A percentile compares a stretch with the other conserved stretches of the same genome.
Conservation (phyloP, 2,113 vertebrate genomes). For the Oenanthe melanoleuca region DNA sequence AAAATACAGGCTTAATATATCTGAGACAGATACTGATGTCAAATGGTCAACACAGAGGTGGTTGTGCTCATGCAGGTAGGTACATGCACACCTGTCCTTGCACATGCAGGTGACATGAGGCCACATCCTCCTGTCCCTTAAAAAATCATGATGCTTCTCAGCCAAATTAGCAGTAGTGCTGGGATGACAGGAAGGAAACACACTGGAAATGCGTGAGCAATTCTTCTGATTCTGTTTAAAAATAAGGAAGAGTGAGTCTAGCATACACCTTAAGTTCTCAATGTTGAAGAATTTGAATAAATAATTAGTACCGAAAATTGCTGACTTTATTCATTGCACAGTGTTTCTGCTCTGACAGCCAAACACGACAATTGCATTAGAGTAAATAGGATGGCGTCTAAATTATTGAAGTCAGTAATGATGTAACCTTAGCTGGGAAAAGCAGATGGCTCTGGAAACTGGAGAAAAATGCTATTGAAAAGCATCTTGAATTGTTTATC, state of each 20-base stretch:
- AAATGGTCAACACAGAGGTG: fast-evolving
- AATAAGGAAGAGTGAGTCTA: neutral
- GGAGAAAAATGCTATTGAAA: neutral
- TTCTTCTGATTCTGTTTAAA: neutral
- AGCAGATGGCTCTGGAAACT: neutral
- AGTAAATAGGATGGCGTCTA: neutral
- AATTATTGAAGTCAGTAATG: constrained; percentile 34
- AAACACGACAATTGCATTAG: neutral
- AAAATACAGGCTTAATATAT: neutral
- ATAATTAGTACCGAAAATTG: neutral
- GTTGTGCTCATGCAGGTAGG: fast-evolving
- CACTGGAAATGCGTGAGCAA: neutral
- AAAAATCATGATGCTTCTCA: neutral
- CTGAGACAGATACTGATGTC: neutral
- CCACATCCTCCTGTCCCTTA: neutral
- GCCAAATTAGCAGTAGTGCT: neutral
- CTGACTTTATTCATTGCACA: neutral
- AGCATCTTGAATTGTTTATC: neutral
- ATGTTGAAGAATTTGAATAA: neutral
- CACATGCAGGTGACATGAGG: fast-evolving
- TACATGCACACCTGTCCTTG: neutral
- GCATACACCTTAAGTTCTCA: neutral
- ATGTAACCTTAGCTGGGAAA: neutral
- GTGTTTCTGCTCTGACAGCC: neutral
- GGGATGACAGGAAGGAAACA: neutral